These are phyloP conservation scores for Oscheius sp. DNA, from an alignment of 1,140 invertebrate species.

Conservation along the genomic window DNA sequence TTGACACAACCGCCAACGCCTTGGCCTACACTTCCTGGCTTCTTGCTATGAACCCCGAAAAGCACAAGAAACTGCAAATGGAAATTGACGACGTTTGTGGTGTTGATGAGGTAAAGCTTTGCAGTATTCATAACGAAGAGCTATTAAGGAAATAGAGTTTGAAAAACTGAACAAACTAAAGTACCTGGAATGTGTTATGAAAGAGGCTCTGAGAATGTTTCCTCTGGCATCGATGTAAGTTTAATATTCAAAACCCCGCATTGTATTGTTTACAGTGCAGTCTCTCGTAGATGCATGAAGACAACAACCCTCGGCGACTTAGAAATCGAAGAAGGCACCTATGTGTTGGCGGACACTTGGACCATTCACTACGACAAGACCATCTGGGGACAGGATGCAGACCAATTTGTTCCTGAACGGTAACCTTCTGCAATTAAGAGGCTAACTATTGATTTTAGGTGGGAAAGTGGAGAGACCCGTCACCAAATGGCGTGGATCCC, in stretches of 20 bases:
- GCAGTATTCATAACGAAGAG: neutral
- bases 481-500: slow-evolving; percentile 40
- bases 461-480: neutral
- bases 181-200: slow-evolving; percentile 62
- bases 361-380: slow-evolving; percentile 58
- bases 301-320: slow-evolving; percentile 49
- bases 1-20: slow-evolving; percentile 62
- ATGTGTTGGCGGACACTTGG: slow-evolving; percentile 61
- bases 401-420: slow-evolving; percentile 33
- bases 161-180: slow-evolving; percentile 50
- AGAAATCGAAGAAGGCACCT: slow-evolving; percentile 58
- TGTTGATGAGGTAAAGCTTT: slow-evolving; percentile 27
- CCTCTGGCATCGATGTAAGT: slow-evolving; percentile 15
- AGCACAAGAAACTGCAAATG: slow-evolving; percentile 61
- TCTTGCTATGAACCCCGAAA: slow-evolving; percentile 62
- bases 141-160: slow-evolving; percentile 17
- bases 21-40: slow-evolving; percentile 61
- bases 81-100: slow-evolving; percentile 55
- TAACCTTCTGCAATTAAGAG: neutral
- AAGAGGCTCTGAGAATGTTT: slow-evolving; percentile 62
- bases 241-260: neutral
- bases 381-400: slow-evolving; percentile 54
- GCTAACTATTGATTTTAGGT: slow-evolving; percentile 13
- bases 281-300: slow-evolving; percentile 51
- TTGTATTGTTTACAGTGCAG: slow-evolving; percentile 40